A percentile compares a stretch with the other conserved stretches of the same genome.
Conservation (phyloP, 64 coral and sea anemone genomes). For the Montipora efflorescens region DNA sequence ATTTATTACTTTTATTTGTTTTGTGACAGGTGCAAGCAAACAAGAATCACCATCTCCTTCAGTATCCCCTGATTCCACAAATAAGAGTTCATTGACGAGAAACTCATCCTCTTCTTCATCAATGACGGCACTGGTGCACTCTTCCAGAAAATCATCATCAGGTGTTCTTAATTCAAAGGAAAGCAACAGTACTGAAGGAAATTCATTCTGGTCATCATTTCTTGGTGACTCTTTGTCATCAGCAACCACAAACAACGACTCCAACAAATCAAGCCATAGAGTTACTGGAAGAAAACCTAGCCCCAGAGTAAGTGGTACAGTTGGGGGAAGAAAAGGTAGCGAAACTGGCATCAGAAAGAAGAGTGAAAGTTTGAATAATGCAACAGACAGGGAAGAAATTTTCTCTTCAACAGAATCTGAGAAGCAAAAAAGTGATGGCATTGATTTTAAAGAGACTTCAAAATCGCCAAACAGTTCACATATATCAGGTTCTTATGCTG, state of each 20-base stretch:
- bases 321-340: neutral
- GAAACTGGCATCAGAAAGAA: neutral
- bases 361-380: neutral
- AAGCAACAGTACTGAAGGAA: slow-evolving; percentile 22
- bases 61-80: neutral
- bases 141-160: slow-evolving; percentile 2
- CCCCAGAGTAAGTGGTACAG: neutral
- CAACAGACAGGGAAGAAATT: neutral
- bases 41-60: neutral
- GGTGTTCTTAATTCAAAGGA: neutral
- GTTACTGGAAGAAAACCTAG: slow-evolving; percentile 16
- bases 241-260: neutral
- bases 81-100: neutral
- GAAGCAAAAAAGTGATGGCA: neutral
- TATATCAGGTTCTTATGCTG: neutral
- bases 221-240: slow-evolving; percentile 64
- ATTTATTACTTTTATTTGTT: too few relatives aligned
- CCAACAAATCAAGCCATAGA: slow-evolving; percentile 28
- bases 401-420: neutral
- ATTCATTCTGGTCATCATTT: slow-evolving; percentile 92
- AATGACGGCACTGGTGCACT: neutral
- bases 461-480: neutral
- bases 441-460: neutral
- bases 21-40: neutral
- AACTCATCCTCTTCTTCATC: slow-evolving; percentile 10